Evolutionary conservation across 2,797 vertebrate species (phyloP), one percentile per base, ranked within the genome.

Genomic region (Holocentrus rufus): DNA sequence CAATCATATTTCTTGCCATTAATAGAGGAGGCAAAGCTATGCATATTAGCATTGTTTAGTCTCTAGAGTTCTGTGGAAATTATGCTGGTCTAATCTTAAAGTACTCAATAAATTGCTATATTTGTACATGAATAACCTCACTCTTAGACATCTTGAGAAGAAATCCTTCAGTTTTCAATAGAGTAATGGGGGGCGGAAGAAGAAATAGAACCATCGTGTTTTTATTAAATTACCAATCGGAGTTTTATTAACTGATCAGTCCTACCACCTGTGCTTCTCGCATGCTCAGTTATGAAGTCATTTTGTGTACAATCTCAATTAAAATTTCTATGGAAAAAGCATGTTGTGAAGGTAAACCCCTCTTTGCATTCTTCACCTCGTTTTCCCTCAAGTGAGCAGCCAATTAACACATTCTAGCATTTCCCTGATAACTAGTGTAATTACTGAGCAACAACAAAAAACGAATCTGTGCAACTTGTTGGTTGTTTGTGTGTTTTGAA

Each of bases 401-500:
- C 7, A 31, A 31, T 31, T 31, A 31, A n/a, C 25, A 14, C 2
- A 7, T 11, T 55, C 18, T 54, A 42, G n/a, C 9, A 22, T 69
- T 56, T 55, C 59, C 57, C 25, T 30, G 47, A 42, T 59, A 65
- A 55, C 22, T 6, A 20, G 2, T 20, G 36, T 25, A 59, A 25
- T 14, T 25, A 18, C n/a, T 10, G 20, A 17, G 56, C 9, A 50
- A 47, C 63, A n/a, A 49, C n/a, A n/a, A n/a, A 66, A 63, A 27
- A 30, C 8, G 7, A 5, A 47, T 47, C 17, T 47, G 44, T 47
- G 44, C 4, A 15, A 15, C 14, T 15, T 18, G 17, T 0, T 27
- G 14, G 34, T 25, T 76, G 50, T 18, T 58, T 47, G 14, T 36
- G 46, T 71, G 55, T 71, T 62, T 46, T 56, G 14, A 56, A 31